Base-by-base conservation (phyloP, 1,140 invertebrate genomes). In the Neodiprion virginianus region DNA sequence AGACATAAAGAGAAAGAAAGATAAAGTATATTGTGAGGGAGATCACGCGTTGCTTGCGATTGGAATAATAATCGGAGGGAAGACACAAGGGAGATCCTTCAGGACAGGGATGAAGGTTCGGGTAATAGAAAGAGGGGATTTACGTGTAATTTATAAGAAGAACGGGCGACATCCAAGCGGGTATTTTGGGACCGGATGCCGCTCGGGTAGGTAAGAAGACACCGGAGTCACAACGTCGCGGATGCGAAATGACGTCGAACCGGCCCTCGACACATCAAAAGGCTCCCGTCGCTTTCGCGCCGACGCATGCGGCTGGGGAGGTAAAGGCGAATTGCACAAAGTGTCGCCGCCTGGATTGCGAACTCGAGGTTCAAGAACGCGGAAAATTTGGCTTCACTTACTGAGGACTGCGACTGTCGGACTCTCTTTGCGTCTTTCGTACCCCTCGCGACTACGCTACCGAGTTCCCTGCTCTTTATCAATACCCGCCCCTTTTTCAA, bases 311-410 rank as follows among this genome's bases (percentile, higher is more conserved):
- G 65, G 50, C 67, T 48, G 28, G 48, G 66, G 11, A 70, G 65
- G 75, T 66, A 75, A 71, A 71, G 71, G 75, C 73, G 78, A 76
- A 74, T 80, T 76, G 76, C 53, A 78, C 76, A 80, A 77, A 81
- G 77, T 82, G 81, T 83, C 76, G 74, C 28, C 28, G 28, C 69
- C 69, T 77, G 78, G 77, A 83, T 83, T 84, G 82, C 82, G 77
- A 83, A 82, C 81, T 82, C 67, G 72, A 66, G 71, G 79, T 66
- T 83, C 78, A 82, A 83, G 80, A 81, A 83, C 72, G 76, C 76
- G 79, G 79, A 82, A 83, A 82, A 83, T 83, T 83, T 76, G 73
- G 73, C 75, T 73, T 77, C 71, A 69, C 71, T 74, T 50, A n/a
- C 40, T 65, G 47, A 14, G 23, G 12, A 11, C 67, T 61, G 53